These are phyloP conservation scores for Aleadryas rufinucha DNA, from an alignment of 2,113 vertebrate species.

Conservation along the genomic window DNA sequence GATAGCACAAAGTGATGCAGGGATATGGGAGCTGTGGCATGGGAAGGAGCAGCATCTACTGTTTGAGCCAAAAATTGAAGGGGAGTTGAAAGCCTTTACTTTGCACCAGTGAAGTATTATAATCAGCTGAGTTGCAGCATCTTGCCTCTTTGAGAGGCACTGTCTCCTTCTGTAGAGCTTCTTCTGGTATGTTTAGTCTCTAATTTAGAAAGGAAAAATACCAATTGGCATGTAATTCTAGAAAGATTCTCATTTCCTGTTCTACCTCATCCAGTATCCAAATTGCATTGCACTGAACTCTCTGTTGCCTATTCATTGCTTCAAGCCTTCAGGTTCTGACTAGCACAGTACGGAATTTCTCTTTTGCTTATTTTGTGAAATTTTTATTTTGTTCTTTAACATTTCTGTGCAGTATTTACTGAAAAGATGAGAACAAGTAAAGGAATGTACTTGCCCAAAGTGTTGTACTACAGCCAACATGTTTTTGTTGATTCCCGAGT, in stretches of 20 bases:
- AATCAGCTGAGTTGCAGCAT: slow-evolving; percentile 24
- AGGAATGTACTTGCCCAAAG: neutral
- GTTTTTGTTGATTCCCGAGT: neutral
- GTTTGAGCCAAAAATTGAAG: neutral
- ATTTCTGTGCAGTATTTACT: neutral
- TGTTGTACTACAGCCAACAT: neutral
- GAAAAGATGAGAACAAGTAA: neutral
- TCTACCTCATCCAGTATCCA: neutral
- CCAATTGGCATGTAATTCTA: neutral
- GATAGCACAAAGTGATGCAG: neutral
- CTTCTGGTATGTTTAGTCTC: slow-evolving; percentile 4
- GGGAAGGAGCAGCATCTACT: neutral
- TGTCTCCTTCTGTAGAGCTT: neutral
- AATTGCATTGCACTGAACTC: neutral
- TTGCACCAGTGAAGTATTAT: neutral
- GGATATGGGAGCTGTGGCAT: neutral
- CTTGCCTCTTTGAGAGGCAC: neutral
- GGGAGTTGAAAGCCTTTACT: neutral
- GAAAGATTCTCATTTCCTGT: neutral
- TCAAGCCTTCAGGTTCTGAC: neutral
- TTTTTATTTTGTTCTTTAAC: neutral
- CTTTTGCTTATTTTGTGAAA: neutral
- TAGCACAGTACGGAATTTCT: neutral
- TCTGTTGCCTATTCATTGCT: neutral
- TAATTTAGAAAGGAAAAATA: slow-evolving; percentile 43